Conservation (phyloP, 2,888 invertebrate species). For the Marasmarcha lunaedactyla region DNA sequence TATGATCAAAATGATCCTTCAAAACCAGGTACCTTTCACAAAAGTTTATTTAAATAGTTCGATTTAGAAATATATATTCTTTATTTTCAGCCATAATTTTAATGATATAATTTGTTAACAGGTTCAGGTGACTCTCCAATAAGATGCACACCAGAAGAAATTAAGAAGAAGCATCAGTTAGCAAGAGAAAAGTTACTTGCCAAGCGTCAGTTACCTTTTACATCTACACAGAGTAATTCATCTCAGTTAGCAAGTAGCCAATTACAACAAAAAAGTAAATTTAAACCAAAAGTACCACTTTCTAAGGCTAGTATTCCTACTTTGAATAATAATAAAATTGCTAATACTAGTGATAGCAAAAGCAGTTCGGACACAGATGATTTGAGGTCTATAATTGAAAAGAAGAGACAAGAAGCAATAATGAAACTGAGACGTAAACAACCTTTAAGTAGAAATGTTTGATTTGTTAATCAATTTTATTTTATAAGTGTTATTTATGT, state of each 20-base stretch:
- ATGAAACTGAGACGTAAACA: conserved; percentile 49
- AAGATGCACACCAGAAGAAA: conserved; percentile 70
- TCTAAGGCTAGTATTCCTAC: conserved; percentile 1
- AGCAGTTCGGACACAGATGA: conserved; percentile 20
- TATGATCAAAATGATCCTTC: conserved; percentile 27
- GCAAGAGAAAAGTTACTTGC: conserved; percentile 71
- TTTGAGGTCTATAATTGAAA: conserved; percentile 48
- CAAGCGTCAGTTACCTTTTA: conserved; percentile 56
- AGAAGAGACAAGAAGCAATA: conserved; percentile 58
- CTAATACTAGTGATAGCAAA: conserved; percentile 11
- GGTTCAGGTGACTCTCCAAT: conserved; percentile 43
- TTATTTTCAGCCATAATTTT: neutral
- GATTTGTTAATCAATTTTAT: too few species aligned
- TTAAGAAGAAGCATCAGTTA: conserved; percentile 70
- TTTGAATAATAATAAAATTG: conserved; percentile 7
- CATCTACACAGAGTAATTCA: conserved; percentile 28
- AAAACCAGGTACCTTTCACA: neutral
- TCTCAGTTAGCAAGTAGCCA: conserved; percentile 16
- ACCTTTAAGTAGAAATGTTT: neutral
- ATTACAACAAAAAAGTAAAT: conserved; percentile 23
- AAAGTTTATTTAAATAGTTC: neutral
- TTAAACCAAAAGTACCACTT: conserved; percentile 35
- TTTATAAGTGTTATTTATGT: too few species aligned
- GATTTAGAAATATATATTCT: neutral
- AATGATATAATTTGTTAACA: conserved; percentile 17